phyloP scores from a whole-genome alignment of 1,140 invertebrate species.

The Diprion similis region DNA sequence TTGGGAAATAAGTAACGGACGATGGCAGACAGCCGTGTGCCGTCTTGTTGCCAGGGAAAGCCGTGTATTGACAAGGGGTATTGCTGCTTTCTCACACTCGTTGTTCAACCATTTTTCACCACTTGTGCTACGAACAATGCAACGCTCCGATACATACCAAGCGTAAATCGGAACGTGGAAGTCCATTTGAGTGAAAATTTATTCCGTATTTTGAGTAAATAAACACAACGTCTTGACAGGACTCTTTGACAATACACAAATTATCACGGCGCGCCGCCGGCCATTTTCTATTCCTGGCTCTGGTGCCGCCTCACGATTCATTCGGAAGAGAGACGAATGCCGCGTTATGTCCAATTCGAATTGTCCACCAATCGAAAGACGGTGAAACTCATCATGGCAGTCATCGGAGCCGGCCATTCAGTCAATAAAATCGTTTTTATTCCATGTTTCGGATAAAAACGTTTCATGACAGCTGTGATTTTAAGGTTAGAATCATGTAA shows the following conservation, averaged over 20 bases:
- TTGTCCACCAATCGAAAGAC: too few relatives aligned
- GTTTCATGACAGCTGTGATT: too few relatives aligned
- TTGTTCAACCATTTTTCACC: neutral
- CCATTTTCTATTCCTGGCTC: neutral
- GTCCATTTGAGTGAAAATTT: neutral
- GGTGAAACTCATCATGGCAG: too few relatives aligned
- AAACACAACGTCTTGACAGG: neutral
- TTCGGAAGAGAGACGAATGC: too few relatives aligned
- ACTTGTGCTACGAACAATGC: neutral
- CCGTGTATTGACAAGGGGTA: constrained; percentile 33
- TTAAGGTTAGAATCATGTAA: too few relatives aligned
- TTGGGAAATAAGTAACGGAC: too few relatives aligned
- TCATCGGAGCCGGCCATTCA: too few relatives aligned
- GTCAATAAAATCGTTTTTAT: too few relatives aligned
- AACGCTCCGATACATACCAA: neutral
- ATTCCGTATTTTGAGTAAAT: neutral
- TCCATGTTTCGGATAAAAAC: too few relatives aligned
- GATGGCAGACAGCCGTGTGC: neutral
- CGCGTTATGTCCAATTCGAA: too few relatives aligned
- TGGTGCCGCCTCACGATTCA: too few relatives aligned
- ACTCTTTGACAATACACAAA: neutral
- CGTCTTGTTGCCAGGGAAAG: constrained; percentile 39
- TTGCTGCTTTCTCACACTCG: constrained; percentile 21
- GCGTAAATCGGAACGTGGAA: neutral
- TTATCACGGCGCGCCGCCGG: neutral